Conservation (phyloP, 2,888 invertebrate genomes). For the Anthoptus insignis region DNA sequence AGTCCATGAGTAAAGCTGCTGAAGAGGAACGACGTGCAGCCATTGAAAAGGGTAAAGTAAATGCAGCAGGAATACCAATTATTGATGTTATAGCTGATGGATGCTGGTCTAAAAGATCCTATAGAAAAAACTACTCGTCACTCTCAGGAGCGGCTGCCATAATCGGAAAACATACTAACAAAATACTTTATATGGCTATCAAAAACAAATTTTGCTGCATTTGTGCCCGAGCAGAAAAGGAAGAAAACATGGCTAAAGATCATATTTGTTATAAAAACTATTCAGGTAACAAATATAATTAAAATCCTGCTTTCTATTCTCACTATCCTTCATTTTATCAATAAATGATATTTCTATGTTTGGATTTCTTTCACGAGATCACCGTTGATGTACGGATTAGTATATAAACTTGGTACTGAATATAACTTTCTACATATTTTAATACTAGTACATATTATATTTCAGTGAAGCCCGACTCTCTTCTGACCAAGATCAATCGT, state of each 20-base stretch:
- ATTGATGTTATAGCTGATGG: slow-evolving; percentile 47
- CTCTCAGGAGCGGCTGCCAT: slow-evolving; percentile 49
- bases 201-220: slow-evolving; percentile 48
- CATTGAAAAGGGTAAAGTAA: slow-evolving; percentile 32
- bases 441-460: too few relatives aligned
- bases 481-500: too few relatives aligned
- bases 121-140: slow-evolving; percentile 46
- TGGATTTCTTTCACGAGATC: too few relatives aligned
- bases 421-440: too few relatives aligned
- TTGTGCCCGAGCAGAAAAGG: slow-evolving; percentile 43
- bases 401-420: too few relatives aligned
- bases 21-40: slow-evolving; percentile 42
- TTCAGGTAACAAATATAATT: too few relatives aligned
- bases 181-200: slow-evolving; percentile 42
- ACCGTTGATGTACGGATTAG: too few relatives aligned
- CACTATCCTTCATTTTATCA: too few relatives aligned
- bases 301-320: too few relatives aligned
- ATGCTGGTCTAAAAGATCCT: slow-evolving; percentile 45
- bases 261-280: slow-evolving; percentile 49
- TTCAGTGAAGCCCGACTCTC: too few relatives aligned
- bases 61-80: slow-evolving; percentile 38
- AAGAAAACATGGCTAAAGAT: slow-evolving; percentile 15
- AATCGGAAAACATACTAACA: slow-evolving; percentile 40
- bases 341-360: too few relatives aligned
- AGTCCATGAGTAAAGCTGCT: slow-evolving; percentile 34